Conservation (phyloP, 2,888 invertebrate species). For the Gastracanthus pulcherrimus region DNA sequence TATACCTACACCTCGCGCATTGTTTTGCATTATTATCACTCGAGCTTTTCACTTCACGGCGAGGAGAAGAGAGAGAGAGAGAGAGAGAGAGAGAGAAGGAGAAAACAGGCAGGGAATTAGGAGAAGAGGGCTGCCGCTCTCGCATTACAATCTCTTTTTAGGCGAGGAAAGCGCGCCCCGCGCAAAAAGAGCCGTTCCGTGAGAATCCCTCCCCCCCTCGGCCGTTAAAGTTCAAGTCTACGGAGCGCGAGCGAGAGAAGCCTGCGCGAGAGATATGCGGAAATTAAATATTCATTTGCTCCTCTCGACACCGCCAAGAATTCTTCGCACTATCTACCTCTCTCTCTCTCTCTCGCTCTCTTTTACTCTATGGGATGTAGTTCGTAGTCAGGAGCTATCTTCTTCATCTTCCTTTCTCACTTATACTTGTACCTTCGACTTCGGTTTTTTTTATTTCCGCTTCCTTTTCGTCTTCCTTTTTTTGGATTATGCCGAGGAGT, state of each 20-base stretch:
- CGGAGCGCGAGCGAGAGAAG: neutral
- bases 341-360: neutral
- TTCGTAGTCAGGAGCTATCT: neutral
- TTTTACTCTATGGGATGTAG: neutral
- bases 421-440: neutral
- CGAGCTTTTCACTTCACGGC: slow-evolving; percentile 39
- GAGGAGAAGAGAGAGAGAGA: too few species aligned
- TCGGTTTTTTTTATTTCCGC: neutral
- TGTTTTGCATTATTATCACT: slow-evolving; percentile 54
- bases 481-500: too few species aligned
- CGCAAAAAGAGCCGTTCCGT: slow-evolving; percentile 47
- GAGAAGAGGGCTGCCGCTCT: neutral
- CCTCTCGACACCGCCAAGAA: slow-evolving; percentile 59
- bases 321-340: slow-evolving; percentile 37
- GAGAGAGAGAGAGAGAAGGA: neutral
- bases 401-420: neutral
- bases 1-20: too few species aligned
- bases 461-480: neutral
- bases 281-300: slow-evolving; percentile 74
- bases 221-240: slow-evolving; percentile 51
- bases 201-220: slow-evolving; percentile 18
- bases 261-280: slow-evolving; percentile 66
- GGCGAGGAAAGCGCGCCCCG: slow-evolving; percentile 1
- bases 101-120: slow-evolving; percentile 30
- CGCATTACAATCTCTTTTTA: slow-evolving; percentile 43